Base-by-base conservation (phyloP, 2,797 vertebrate genomes). In the Arrhamphus sclerolepis region DNA sequence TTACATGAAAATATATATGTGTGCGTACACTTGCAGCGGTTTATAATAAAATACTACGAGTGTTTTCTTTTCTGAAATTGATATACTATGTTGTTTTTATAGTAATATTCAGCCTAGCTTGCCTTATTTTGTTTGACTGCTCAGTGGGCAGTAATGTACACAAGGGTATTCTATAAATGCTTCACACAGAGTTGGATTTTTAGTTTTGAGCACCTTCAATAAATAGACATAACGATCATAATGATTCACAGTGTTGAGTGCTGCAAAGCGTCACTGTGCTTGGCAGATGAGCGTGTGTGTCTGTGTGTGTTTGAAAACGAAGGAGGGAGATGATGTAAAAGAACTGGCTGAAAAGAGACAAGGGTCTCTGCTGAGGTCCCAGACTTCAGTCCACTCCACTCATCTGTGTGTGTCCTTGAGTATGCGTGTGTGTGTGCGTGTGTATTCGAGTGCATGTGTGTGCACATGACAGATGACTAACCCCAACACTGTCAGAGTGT, bases 331-430 rank as follows among this genome's bases (percentile, higher is more conserved):
- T 78, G 71, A 83, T 78, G 76, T 66, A 66, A 75, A 62, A 55
- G 56, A 66, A 50, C 47, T 69, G 78, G 60, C 81, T 78, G 74
- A 24, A 66, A 73, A 78, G 72, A 83, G 80, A 78, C 81, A 70
- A 34, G 72, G 77, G 81, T 82, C 77, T 77, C 63, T 49, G 64
- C 66, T 64, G 74, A 77, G 73, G 77, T 77, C 73, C 28, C 57
- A 28, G 56, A 42, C 65, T 51, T 40, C 46, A 75, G 77, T 81
- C 77, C 68, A 77, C 62, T 70, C 70, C 24, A 47, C 70, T 77
- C 91, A 91, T 89, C 52, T 62, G 29, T 71, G 55, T 65, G 66
- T 75, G 22, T 31, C n/a, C n/a, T n/a, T n/a, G n/a, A n/a, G n/a
- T n/a, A n/a, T n/a, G n/a, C n/a, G 24, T 67, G 48, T 50, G 18